These are phyloP conservation scores for Girardia tigrina DNA, from an alignment of 2,888 invertebrate genomes.

Conservation along the genomic window DNA sequence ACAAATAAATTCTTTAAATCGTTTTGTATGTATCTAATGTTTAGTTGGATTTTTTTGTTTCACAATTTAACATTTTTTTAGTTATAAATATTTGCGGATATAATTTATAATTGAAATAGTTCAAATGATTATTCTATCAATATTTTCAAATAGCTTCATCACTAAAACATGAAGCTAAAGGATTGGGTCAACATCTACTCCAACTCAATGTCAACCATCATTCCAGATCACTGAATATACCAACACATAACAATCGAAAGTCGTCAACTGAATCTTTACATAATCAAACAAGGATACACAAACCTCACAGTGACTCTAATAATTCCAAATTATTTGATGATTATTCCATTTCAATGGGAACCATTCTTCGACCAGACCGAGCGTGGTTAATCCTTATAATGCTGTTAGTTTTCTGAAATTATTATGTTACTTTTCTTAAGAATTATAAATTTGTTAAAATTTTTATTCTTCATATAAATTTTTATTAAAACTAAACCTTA, in stretches of 20 bases:
- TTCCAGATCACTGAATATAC: background rate
- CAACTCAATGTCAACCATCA: background rate
- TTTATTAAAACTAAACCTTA: background rate
- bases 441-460: too few relatives aligned
- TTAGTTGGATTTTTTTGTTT: too few relatives aligned
- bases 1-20: too few relatives aligned
- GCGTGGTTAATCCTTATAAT: constrained; percentile 11
- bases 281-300: background rate
- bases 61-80: too few relatives aligned
- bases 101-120: too few relatives aligned
- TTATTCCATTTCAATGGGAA: background rate
- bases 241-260: background rate
- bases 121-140: too few relatives aligned
- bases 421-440: too few relatives aligned
- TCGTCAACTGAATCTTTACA: background rate
- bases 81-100: too few relatives aligned
- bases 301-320: background rate
- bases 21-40: too few relatives aligned
- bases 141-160: background rate
- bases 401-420: background rate
- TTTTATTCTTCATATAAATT: too few relatives aligned
- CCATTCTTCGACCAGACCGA: constrained; percentile 1
- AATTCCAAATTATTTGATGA: background rate
- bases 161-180: background rate
- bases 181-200: background rate